Base-by-base conservation (phyloP, 1,140 invertebrate genomes). In the Agrypnia vestita region DNA sequence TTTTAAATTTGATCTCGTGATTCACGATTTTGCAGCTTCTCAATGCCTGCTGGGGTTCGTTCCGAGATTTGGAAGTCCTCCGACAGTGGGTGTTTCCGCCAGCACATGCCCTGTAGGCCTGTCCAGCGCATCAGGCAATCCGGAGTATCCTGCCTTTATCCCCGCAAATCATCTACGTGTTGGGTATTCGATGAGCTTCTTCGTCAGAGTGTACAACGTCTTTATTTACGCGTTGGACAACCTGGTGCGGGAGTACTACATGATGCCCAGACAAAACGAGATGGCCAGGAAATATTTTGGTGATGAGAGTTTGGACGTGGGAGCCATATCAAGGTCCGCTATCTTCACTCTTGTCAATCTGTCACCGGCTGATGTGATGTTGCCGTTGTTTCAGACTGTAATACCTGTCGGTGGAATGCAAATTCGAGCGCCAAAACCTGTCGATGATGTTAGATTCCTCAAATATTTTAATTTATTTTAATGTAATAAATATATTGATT, bases 371-470 rank as follows among this genome's bases (percentile, higher is more conserved):
- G 82, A 83, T 71, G 79, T 80, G 51, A 79, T 83, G 79, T 76
- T 79, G 35, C 82, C 82, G 11, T 76, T 83, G 17, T 83, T 78
- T 56, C 82, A 91, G n/a, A 89, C 90, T 82, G 85, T 91, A 0
- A 87, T 92, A 17, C 88, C 90, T 83, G 87, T 92, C 6, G 91
- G 90, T 21, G 91, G 91, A 0, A 80, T 92, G 8, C 91, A 92
- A 80, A 87, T 88, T 47, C 85, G 86, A 79, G 82, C 73, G 11
- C 78, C 84, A 19, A 84, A 85, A 53, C 51, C 81, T 71, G 8
- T 86, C 80, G 76, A 82, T 67, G 47, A 74, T n/a, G 82, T 83
- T 59, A 80, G 82, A 35, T 6, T 35, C 6, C 25, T 35, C 6
- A 35, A 35, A 35, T n/a, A n/a, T n/a, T n/a, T n/a, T n/a, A n/a